phyloP scores from a whole-genome alignment of 2,797 vertebrate genomes.

The Ambastaia sidthimunki region DNA sequence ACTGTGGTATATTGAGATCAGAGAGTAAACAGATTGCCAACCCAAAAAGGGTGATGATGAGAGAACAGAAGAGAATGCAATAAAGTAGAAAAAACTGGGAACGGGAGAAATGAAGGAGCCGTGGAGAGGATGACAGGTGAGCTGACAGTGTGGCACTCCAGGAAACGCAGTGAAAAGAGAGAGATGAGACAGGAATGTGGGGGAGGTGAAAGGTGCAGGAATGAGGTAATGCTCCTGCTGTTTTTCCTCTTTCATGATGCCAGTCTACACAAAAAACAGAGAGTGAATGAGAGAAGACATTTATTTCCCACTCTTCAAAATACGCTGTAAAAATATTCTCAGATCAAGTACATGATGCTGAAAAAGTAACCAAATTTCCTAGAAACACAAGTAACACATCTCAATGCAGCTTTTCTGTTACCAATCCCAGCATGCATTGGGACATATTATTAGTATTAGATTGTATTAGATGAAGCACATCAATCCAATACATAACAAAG shows the following conservation, averaged over 20 bases:
- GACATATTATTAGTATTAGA: not conserved
- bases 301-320: conserved; percentile 56
- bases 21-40: not conserved
- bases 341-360: not conserved
- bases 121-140: conserved; percentile 22
- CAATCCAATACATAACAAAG: too few relatives aligned
- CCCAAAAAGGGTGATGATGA: not conserved
- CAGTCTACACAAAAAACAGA: conserved; percentile 29
- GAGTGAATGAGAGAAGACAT: conserved; percentile 44
- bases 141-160: conserved; percentile 6
- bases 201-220: conserved; percentile 30
- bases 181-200: conserved; percentile 28
- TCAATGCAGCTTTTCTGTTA: not conserved
- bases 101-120: not conserved
- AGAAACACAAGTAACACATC: too few relatives aligned
- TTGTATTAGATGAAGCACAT: not conserved
- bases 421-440: not conserved
- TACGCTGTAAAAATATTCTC: not conserved
- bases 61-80: not conserved
- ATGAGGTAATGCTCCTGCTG: conserved; percentile 19
- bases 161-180: conserved; percentile 22
- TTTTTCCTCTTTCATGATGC: conserved; percentile 27
- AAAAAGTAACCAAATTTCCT: not conserved
- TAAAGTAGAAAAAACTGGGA: not conserved
- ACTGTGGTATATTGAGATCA: not conserved